Base-by-base conservation (phyloP, 1,140 invertebrate species). In the Solen grandis region DNA sequence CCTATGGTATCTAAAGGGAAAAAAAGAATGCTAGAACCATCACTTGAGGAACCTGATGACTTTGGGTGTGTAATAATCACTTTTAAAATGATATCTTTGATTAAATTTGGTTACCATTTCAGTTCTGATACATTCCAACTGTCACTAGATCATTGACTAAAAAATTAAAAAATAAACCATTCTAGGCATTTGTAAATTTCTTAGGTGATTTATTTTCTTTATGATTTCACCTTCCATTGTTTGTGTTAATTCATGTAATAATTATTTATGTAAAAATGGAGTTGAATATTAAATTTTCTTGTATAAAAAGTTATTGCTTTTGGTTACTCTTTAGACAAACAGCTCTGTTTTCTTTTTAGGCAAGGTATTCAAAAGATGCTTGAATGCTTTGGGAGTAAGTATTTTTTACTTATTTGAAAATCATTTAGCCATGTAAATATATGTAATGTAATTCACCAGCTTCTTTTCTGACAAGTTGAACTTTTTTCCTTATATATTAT, bases 291-390 rank as follows among this genome's bases (percentile, higher is more conserved):
- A 65, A 62, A 76, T 19, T 14, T n/a, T 25, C n/a, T 8, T 76
- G 16, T 50, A 14, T 29, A 52, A n/a, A n/a, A n/a, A n/a, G n/a
- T n/a, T n/a, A n/a, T n/a, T n/a, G n/a, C n/a, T n/a, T n/a, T n/a
- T n/a, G n/a, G n/a, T n/a, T n/a, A n/a, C n/a, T n/a, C n/a, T n/a
- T n/a, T n/a, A n/a, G n/a, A n/a, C n/a, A n/a, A n/a, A n/a, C n/a
- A n/a, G n/a, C n/a, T n/a, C n/a, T n/a, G n/a, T 73, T 33, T 72
- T 31, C 8, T 27, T 86, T 87, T 63, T 80, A 89, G 88, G 38
- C 62, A 77, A 74, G 88, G 88, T 68, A 86, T 89, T 84, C 88
- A 89, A 52, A 89, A 88, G 75, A 89, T 89, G 88, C 59, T 89
- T 41, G 88, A 89, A 60, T 84, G 87, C 35, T 89, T 89, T 86